Base-by-base conservation (phyloP, 2,888 invertebrate genomes). In the Anthophora plumipes region DNA sequence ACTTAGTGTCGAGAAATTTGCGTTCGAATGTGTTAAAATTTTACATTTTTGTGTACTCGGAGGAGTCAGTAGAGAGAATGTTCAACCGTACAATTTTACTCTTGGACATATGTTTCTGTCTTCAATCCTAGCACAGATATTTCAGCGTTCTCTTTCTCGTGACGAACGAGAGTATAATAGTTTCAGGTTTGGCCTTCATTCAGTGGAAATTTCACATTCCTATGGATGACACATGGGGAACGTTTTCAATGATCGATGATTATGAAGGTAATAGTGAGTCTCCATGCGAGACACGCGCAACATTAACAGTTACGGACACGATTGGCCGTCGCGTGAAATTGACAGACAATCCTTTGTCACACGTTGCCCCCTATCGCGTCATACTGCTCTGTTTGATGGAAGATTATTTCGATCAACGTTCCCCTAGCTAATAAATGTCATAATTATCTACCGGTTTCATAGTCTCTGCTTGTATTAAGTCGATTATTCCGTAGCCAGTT, bases 401-500 rank as follows among this genome's bases (percentile, higher is more conserved):
- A 76, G 31, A 66, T 59, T 61, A 55, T 69, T 59, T 66, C 57
- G 43, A 39, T 76, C 66, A 37, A 76, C 57, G 66, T 72, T 76
- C 54, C 46, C 55, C n/a, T 12, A n/a, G n/a, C 31, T 48, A 25
- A 69, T 72, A 72, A 69, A 69, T 37, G 46, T n/a, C 25, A 20
- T 22, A 43, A 76, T 68, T 48, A 50, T 50, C 55, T 3, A 11
- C 8, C 4, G 52, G 11, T 37, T n/a, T 5, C 43, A 37, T 54
- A 43, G 39, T 31, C 14, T 37, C 71, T 20, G 11, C 3, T 17
- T 0, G 22, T 9, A 54, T 61, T 39, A 61, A 41, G 17, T 52
- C 31, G 12, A n/a, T n/a, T n/a, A n/a, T n/a, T 31, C 31, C 4
- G 31, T 31, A 31, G 31, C 4, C n/a, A n/a, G n/a, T n/a, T n/a